Conservation (phyloP, 1,140 invertebrate species). For the Parasteatoda tepidariorum region DNA sequence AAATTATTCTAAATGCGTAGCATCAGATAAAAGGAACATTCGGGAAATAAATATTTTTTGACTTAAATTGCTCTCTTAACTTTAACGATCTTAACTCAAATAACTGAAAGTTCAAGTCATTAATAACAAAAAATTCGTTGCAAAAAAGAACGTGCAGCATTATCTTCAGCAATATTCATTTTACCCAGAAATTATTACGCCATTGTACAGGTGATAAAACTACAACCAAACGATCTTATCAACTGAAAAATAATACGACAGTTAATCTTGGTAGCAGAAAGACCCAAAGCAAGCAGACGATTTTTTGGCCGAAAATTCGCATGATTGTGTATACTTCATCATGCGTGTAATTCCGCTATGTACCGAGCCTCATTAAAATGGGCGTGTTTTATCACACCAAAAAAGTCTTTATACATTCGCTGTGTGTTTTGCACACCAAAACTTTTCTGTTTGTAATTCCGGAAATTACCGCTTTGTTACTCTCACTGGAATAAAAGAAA, state of each 20-base stretch:
- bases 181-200: neutral
- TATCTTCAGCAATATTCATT: neutral
- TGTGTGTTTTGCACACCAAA: neutral
- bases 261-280: neutral
- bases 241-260: neutral
- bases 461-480: slow-evolving; percentile 30
- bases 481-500: neutral
- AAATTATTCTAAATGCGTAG: too few species aligned
- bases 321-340: slow-evolving; percentile 4
- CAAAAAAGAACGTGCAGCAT: neutral
- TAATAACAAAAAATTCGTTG: too few species aligned
- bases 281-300: neutral
- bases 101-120: too few species aligned
- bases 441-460: slow-evolving; percentile 16
- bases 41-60: too few species aligned
- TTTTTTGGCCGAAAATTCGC: neutral
- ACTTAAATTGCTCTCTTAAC: too few species aligned
- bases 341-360: neutral
- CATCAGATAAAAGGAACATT: too few species aligned
- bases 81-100: too few species aligned
- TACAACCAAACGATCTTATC: neutral
- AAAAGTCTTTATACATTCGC: neutral
- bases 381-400: slow-evolving; percentile 17
- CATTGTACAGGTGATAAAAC: neutral
- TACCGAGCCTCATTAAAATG: slow-evolving; percentile 10